Evolutionary conservation across 2,797 vertebrate species (phyloP), one percentile per base, ranked within the genome.

Genomic region (Hypotaenidia philippensis): DNA sequence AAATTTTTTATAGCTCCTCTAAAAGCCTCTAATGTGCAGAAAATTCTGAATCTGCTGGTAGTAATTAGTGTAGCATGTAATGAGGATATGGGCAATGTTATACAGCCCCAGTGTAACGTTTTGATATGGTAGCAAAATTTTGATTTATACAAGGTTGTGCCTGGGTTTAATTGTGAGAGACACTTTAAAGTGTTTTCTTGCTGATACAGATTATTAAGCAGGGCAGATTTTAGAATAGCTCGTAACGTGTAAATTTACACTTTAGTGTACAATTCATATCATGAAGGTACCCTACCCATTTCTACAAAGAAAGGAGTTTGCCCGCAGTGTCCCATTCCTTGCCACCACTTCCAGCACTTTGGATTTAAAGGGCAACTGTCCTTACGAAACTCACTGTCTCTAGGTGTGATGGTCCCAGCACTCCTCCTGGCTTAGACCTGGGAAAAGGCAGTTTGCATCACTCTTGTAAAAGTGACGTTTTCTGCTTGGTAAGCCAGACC

Each of bases 61-160:
- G 98, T 98, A 98, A 98, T 98, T 98, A 98, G 98, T 98, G 98
- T 98, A 98, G 97, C 98, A 98, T 98, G 97, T 98, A 98, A 98
- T 98, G 98, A 98, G 97, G 97, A 97, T 97, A 97, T 98, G 97
- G 98, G 97, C 97, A 96, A 76, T 97, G 96, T 97, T 98, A 97
- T 88, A 97, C 87, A 98, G 97, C 95, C 97, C 97, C 96, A 97
- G 96, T 98, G 98, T 98, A 98, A 98, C 96, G 14, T 98, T 98
- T 98, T 98, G 98, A 98, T 98, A 98, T 97, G 97, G 98, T 98
- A 98, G 98, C 98, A 98, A 98, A 98, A 98, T 98, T 98, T 97
- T 98, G 98, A 98, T 98, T 98, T 98, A 98, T 98, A 89, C 77
- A 95, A 94, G 95, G 95, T 97, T 97, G 92, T 97, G 91, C 88